phyloP scores from a whole-genome alignment of 2,113 vertebrate species.

The Menura novaehollandiae region DNA sequence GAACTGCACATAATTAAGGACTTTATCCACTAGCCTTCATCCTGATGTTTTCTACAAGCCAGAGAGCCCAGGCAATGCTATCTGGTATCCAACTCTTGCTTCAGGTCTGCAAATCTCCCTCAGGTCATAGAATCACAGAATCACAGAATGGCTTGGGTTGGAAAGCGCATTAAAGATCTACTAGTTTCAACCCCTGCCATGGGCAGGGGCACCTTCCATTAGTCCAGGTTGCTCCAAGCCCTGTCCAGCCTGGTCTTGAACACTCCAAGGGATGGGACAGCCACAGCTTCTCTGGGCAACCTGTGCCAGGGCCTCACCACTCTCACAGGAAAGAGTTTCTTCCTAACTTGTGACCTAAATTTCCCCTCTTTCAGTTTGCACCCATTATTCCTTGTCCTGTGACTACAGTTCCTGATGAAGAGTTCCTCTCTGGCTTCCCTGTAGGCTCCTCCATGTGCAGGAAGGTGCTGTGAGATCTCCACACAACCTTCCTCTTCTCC shows the following conservation, averaged over 20 bases:
- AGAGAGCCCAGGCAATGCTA: not conserved
- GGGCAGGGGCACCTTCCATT: fast-evolving
- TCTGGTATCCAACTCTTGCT: not conserved
- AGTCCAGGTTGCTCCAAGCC: not conserved
- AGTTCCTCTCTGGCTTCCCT: not conserved
- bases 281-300: not conserved
- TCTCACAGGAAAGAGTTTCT: not conserved
- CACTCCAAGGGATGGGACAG: not conserved
- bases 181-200: not conserved
- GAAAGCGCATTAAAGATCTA: not conserved
- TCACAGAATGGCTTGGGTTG: not conserved
- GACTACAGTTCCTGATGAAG: not conserved
- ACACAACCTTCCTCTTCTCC: not conserved
- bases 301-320: not conserved
- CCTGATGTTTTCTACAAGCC: not conserved
- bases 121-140: not conserved
- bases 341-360: not conserved
- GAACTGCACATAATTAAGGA: not conserved
- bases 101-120: not conserved
- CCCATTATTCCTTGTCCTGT: not conserved
- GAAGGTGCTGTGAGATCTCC: not conserved
- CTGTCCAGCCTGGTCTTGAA: fast-evolving
- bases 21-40: not conserved
- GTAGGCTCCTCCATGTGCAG: not conserved
- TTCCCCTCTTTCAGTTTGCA: not conserved